Base-by-base conservation (phyloP, 2,888 invertebrate genomes). In the Drosophila mercatorum region DNA sequence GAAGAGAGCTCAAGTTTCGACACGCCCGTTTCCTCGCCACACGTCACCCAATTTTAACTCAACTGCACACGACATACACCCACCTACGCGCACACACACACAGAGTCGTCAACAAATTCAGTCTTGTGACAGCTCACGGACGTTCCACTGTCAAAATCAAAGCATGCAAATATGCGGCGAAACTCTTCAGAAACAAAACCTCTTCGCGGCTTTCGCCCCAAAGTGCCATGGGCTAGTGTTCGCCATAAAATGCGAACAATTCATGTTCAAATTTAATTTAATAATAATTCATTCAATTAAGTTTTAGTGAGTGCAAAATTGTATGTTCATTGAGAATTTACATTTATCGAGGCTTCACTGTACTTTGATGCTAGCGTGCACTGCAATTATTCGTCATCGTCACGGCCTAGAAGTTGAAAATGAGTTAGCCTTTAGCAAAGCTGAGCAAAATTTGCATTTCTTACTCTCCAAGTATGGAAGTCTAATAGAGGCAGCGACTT, bases 51-150 rank as follows among this genome's bases (percentile, higher is more conserved):
- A 22, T 22, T 6, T 14, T 47, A 75, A 41, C 34, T 49, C 56
- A 40, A 65, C n/a, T 51, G 11, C 43, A 26, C 55, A 10, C 12
- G 11, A 11, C 12, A 17, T 12, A 12, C 46, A 14, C 17, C 8
- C 22, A 44, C 22, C 11, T 31, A 4, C 43, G 22, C 36, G 36
- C 47, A 8, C 3, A 41, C 31, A 26, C 36, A 26, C 41, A 7
- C 46, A 51, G 7, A 8, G n/a, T 5, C n/a, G 12, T 68, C 64
- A 55, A 58, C 63, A 53, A 40, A 47, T 38, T 11, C 28, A 60
- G 58, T 34, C 34, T 40, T 51, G 52, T 89, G 89, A 87, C 88
- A 84, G 72, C 68, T 81, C 71, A 78, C 72, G 84, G 81, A 65
- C 87, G 67, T 69, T 72, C 63, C 68, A 60, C 72, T 75, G 82